Evolutionary conservation across 2,113 vertebrate genomes (phyloP), one percentile per base, ranked within the genome.

Genomic region (Grantiella picta): DNA sequence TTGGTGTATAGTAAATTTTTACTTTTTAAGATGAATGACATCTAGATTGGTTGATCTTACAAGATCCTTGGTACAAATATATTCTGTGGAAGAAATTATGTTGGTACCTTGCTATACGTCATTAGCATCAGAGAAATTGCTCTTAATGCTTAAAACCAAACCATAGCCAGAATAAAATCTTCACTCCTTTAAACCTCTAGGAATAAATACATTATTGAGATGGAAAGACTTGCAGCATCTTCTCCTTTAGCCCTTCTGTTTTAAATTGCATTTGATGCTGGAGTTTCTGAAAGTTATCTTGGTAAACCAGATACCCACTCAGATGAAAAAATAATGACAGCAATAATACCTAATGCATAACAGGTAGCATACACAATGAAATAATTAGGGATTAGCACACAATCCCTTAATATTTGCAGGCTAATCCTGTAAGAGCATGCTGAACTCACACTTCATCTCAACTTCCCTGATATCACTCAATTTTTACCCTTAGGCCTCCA

Each of bases 401-500:
- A 2, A 59, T 73, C 85, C 38, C 56, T 82, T 82, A 70, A 77
- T 80, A 72, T 91, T 93, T 93, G 44, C 75, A 72, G 52, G 29
- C 44, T 85, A 91, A 82, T 88, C 42, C 53, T 86, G 7, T 47
- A 53, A 57, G 38, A 82, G n/a, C 53, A 69, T 17, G 29, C 50
- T 59, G 63, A 96, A 69, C 36, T 85, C 59, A 64, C 22, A 49
- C 38, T 90, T 69, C 59, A 57, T 78, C 80, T 94, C 69, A 56
- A 47, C 90, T 91, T 94, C 77, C 33, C 63, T 82, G 54, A 24
- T 86, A 80, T 66, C 21, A 35, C 47, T 90, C 75, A 33, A n/a
- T 90, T 92, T 81, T 83, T 79, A 89, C 89, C 81, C 89, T 69
- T 79, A 97, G 92, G 83, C 86, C 36, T 71, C 66, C 57, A 86